A percentile compares a stretch with the other conserved stretches of the same genome.
Evolutionary conservation across 1,140 invertebrate genomes (phyloP).

Genomic region (Camponotus vicinus): DNA sequence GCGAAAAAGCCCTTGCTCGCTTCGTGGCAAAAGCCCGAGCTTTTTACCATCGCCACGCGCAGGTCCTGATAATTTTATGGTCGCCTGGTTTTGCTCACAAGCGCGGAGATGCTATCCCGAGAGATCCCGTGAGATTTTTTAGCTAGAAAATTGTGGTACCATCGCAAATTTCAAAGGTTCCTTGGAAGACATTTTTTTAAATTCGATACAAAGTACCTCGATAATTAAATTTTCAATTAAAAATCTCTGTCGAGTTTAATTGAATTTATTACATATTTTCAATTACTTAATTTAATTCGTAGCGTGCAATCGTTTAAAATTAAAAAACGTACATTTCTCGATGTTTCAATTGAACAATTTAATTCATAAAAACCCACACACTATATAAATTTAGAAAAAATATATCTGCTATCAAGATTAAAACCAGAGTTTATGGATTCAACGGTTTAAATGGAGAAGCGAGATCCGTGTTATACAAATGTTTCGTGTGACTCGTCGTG

Average conservation of each 20-base stretch:
- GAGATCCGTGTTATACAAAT: not conserved
- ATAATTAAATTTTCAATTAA: not conserved
- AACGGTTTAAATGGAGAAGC: not conserved
- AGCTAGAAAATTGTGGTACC: constrained; percentile 11
- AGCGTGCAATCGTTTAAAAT: not conserved
- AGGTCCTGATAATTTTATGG: constrained; percentile 47
- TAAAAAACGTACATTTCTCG: not conserved
- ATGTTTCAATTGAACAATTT: not conserved
- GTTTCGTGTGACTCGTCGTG: not conserved
- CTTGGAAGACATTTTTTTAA: not conserved
- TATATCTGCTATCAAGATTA: not conserved
- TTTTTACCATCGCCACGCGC: constrained; percentile 30
- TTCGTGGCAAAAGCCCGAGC: constrained; percentile 18
- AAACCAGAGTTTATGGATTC: not conserved
- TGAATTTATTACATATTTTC: constrained; percentile 1
- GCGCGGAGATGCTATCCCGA: not conserved
- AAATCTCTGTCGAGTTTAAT: not conserved
- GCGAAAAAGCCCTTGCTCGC: constrained; percentile 35
- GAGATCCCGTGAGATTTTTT: not conserved
- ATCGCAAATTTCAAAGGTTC: not conserved
- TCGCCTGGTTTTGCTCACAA: constrained; percentile 30
- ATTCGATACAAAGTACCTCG: not conserved
- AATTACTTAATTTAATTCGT: not conserved
- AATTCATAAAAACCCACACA: not conserved
- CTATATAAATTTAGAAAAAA: not conserved